Evolutionary conservation across 2,113 vertebrate species (phyloP), one percentile per base, ranked within the genome.

Genomic region (Thryonomys swinderianus): DNA sequence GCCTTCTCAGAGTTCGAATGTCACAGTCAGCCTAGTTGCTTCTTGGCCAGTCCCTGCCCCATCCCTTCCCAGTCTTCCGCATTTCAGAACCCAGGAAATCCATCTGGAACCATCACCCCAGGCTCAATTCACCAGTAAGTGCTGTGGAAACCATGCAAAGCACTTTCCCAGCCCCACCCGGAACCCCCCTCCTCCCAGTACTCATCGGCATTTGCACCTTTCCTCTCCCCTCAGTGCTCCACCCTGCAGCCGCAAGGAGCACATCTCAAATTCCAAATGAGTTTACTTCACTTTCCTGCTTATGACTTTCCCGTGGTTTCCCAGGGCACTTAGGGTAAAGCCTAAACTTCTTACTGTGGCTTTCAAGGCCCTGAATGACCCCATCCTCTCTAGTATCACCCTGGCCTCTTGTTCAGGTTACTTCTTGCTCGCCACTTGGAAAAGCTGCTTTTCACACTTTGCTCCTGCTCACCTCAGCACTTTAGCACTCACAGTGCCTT

Each of bases 211-310:
- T 64, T 37, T 64, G 37, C 20, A 62, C 12, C 40, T 42, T 21
- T 30, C 7, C 1, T 2, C 57, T 71, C 37, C 23, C 27, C 13
- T 27, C 45, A 0, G 0, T 1, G 18, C 13, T 59, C 37, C n/a
- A 27, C 13, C 37, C 79, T 8, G 37, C 17, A 78, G 61, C 62
- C 57, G 73, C 42, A 40, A 3, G 0, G 32, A 62, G 14, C 23
- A 11, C 42, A n/a, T 51, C 74, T 67, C 82, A 74, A n/a, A 42
- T 51, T 83, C 0, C 10, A 45, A 66, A 10, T n/a, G 61, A 64
- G 37, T 30, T 85, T 34, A 12, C 59, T 42, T 59, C 53, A 55
- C 27, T 37, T 61, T 57, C 55, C 71, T 30, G 16, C n/a, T 95
- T 45, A 40, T 55, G 64, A 34, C 30, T 45, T 40, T 55, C 17